Evolutionary conservation across 2,797 vertebrate genomes (phyloP), one percentile per base, ranked within the genome.

Genomic region (Danio kyathit): DNA sequence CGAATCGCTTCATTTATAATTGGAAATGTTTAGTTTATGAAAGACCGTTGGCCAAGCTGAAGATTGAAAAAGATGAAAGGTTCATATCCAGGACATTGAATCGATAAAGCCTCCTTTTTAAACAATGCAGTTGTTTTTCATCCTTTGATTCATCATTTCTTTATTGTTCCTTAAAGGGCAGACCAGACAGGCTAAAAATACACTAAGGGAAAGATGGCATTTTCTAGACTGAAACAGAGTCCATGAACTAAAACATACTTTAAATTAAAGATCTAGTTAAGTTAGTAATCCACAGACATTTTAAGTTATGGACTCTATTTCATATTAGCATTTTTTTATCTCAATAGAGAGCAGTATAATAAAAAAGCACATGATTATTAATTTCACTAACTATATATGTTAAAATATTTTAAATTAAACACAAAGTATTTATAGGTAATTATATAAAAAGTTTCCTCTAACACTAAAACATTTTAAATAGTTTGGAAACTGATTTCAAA

Each of bases 171-270:
- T 17, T 74, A 76, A 52, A 82, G 66, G 41, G 64, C 65, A 43
- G 76, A 56, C 43, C 48, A 75, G 41, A 54, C 65, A 43, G 29
- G 59, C 65, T 59, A 51, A 80, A 74, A 54, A 71, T 44, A 59
- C 80, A 82, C 16, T 61, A 67, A 79, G 6, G 38, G 44, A 60
- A 87, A 41, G 13, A 86, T 82, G 88, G 85, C 83, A 29, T 29
- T 29, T 29, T 83, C 49, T 61, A 83, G 85, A 91, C 90, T 82
- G 74, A 73, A 88, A 82, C 78, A 51, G 69, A 61, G 61, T 72
- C 82, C 80, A 56, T 57, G 16, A 49, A 78, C 67, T 66, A 72
- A 69, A 86, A 85, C 83, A 65, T 51, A 57, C 64, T 57, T 29
- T 29, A 29, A 29, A 29, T 29, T 29, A 3, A 29, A 29, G 29